These are phyloP conservation scores for Manis javanica DNA, from an alignment of 2,797 vertebrate genomes.

Conservation along the genomic window DNA sequence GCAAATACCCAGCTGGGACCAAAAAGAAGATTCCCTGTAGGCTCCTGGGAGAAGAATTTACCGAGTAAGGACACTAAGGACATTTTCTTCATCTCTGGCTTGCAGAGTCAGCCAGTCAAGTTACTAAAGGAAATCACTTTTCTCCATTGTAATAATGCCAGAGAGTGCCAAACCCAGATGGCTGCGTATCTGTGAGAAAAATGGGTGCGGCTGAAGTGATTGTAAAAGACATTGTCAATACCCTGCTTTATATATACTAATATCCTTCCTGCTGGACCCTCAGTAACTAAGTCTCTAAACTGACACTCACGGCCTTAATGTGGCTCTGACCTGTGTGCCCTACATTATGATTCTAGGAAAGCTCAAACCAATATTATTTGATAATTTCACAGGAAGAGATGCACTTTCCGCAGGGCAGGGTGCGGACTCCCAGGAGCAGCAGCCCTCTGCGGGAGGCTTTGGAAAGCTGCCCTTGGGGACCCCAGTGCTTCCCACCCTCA, in stretches of 20 bases:
- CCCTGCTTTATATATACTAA: not conserved
- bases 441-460: not conserved
- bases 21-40: not conserved
- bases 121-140: not conserved
- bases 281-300: not conserved
- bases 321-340: not conserved
- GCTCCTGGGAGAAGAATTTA: not conserved
- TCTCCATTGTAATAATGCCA: not conserved
- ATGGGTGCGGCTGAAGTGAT: not conserved
- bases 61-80: not conserved
- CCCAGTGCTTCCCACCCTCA: fast-evolving
- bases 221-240: not conserved
- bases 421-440: not conserved
- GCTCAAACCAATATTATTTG: not conserved
- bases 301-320: not conserved
- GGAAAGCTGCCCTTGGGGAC: too few species aligned
- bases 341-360: not conserved
- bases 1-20: constrained; percentile 22
- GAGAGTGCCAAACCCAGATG: not conserved
- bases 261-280: not conserved
- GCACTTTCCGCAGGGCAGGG: fast-evolving
- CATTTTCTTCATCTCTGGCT: not conserved
- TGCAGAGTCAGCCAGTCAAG: not conserved
- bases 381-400: not conserved
- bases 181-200: not conserved